Evolutionary conservation across 2,797 vertebrate species (phyloP).

Genomic region (Xerus rutilus): DNA sequence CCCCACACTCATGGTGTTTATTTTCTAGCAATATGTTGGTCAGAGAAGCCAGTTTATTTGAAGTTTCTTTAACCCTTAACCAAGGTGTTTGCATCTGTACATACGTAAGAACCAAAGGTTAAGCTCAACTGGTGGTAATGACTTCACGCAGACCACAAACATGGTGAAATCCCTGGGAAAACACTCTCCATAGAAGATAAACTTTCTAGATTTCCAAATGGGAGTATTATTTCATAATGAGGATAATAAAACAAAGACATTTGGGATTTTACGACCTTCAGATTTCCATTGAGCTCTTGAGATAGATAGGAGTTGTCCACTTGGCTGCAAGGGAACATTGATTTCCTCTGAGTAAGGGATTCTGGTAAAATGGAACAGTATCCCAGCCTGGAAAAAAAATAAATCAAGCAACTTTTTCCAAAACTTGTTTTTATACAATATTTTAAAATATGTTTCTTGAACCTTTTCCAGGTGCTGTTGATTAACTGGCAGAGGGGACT

Average conservation of each 20-base stretch:
- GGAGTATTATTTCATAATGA: not conserved
- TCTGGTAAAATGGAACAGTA: not conserved
- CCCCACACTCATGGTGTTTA: not conserved
- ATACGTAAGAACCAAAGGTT: not conserved
- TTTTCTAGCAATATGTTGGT: not conserved
- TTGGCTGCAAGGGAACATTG: not conserved
- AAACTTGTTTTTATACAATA: conserved; percentile 15
- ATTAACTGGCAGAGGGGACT: not conserved
- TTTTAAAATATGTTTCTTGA: conserved; percentile 3
- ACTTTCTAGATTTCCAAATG: conserved; percentile 33
- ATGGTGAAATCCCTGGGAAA: not conserved
- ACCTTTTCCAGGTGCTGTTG: not conserved
- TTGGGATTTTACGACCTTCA: conserved; percentile 25
- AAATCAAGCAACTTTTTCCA: not conserved
- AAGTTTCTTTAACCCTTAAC: not conserved
- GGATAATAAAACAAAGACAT: not conserved
- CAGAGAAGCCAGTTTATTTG: not conserved
- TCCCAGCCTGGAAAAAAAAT: not conserved
- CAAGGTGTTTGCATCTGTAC: not conserved
- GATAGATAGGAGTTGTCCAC: not conserved
- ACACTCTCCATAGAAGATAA: not conserved
- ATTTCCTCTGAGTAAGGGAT: not conserved
- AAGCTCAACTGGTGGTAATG: not conserved
- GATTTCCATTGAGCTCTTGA: not conserved
- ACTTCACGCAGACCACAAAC: not conserved